Evolutionary conservation across 2,888 invertebrate species (phyloP), one percentile per base, ranked within the genome.

Genomic region (Arge pagana): DNA sequence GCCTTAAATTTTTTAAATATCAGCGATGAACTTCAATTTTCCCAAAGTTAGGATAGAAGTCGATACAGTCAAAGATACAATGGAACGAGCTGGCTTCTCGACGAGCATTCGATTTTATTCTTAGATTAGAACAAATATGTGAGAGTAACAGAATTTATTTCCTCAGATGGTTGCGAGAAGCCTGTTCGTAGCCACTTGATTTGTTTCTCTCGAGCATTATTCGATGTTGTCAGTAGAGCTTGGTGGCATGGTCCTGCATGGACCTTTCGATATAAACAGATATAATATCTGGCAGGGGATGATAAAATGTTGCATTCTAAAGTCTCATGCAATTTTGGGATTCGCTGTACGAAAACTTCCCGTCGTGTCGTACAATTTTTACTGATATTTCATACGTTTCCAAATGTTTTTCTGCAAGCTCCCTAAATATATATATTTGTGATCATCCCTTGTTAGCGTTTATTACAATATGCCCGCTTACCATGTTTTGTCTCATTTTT

Each of bases 191-290:
- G 39, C 48, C 13, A 28, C 10, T 48, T 31, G 31, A 53, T 13
- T 33, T 50, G 24, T 50, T 53, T 36, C 33, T 33, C 15, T 28
- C 23, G 5, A n/a, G 24, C 21, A 24, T 35, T 23, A n/a, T n/a
- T 28, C 3, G 13, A 36, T 35, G 24, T 23, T 33, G 49, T 63
- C 60, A 56, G 50, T 57, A 56, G 53, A 59, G 64, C 64, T 65
- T 67, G 65, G 62, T 65, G 65, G 68, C 69, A 67, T 67, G 68
- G 62, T 66, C 63, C 63, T 54, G 68, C 68, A 68, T 67, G 66
- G 65, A 64, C 64, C 65, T 61, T 54, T 42, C 50, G 53, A 59
- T 62, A 45, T 53, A 49, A 59, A 36, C 40, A 55, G 30, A 54
- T 45, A n/a, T n/a, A 31, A 31, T 39, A 21, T 26, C 33, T 50